These are phyloP conservation scores for Phlogophora meticulosa DNA, from an alignment of 2,888 invertebrate genomes.

Conservation along the genomic window DNA sequence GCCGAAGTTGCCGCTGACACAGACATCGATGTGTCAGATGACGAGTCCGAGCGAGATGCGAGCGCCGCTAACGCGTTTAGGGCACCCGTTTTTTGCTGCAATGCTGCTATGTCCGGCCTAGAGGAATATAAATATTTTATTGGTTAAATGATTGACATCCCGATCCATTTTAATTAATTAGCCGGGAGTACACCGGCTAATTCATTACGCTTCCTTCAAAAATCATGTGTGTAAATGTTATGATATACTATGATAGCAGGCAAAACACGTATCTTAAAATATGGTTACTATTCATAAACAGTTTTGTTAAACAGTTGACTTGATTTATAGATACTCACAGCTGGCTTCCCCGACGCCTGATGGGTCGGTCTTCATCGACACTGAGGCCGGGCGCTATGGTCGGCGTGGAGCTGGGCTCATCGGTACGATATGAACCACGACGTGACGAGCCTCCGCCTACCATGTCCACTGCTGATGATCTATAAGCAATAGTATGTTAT, in stretches of 20 bases:
- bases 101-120: slow-evolving; percentile 94
- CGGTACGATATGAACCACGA: slow-evolving; percentile 92
- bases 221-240: neutral
- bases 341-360: slow-evolving; percentile 95
- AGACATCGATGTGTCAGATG: slow-evolving; percentile 80
- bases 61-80: slow-evolving; percentile 87
- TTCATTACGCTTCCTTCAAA: neutral
- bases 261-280: neutral
- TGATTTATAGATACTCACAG: slow-evolving; percentile 91
- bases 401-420: slow-evolving; percentile 91
- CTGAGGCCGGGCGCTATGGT: slow-evolving; percentile 90
- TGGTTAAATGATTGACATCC: neutral
- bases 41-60: slow-evolving; percentile 79
- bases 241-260: neutral
- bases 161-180: no score
- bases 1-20: slow-evolving; percentile 87
- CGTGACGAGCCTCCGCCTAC: slow-evolving; percentile 93
- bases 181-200: no score
- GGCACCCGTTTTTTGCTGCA: slow-evolving; percentile 92
- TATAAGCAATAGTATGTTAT: no score
- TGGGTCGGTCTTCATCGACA: slow-evolving; percentile 94
- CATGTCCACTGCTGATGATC: slow-evolving; percentile 96
- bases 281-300: neutral
- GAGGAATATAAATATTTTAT: neutral
- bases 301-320: neutral